Conservation (phyloP, 2,113 vertebrate species). For the Xenus cinereus region DNA sequence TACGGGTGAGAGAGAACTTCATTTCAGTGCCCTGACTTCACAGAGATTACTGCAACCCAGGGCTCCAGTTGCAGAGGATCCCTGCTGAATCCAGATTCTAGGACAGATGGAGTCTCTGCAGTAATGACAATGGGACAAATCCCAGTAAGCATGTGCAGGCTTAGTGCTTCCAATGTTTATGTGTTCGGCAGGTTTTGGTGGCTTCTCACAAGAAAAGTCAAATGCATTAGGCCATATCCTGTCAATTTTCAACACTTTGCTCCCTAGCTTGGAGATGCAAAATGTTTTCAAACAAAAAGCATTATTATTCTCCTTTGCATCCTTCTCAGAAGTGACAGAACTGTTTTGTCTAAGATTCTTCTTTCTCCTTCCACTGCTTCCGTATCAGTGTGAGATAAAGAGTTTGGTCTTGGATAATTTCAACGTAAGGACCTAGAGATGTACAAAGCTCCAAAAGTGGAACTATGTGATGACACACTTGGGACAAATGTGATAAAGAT, state of each 20-base stretch:
- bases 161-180: background rate
- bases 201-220: background rate
- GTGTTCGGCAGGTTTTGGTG: background rate
- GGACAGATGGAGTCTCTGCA: background rate
- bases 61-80: background rate
- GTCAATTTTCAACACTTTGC: background rate
- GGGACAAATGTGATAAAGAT: background rate
- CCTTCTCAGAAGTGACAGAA: background rate
- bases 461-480: background rate
- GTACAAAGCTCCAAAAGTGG: background rate
- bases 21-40: background rate
- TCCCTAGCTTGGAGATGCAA: background rate
- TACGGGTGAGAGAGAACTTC: background rate
- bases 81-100: background rate
- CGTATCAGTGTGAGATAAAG: background rate
- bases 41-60: background rate
- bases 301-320: background rate
- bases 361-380: background rate
- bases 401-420: background rate
- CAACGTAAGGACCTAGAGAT: background rate
- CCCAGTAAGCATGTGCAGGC: background rate
- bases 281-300: background rate
- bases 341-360: background rate
- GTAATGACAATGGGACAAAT: background rate
- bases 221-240: background rate